A percentile compares a stretch with the other conserved stretches of the same genome.
phyloP scores from a whole-genome alignment of 2,113 vertebrate species.

The Pedionomus torquatus region DNA sequence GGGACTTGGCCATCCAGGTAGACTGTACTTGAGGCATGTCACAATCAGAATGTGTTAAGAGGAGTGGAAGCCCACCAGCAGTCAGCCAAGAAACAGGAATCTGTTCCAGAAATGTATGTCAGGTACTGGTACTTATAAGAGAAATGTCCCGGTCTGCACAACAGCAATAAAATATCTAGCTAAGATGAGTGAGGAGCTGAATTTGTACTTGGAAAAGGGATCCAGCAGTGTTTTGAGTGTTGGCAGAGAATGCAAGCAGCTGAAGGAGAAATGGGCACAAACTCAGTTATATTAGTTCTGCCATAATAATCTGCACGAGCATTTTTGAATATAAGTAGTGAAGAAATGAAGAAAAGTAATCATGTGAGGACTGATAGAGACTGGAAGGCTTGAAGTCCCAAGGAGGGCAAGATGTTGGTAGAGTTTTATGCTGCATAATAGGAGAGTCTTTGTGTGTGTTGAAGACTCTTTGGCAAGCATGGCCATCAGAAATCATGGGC shows the following conservation, averaged over 20 bases:
- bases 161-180: neutral
- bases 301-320: neutral
- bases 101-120: neutral
- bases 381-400: neutral
- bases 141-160: neutral
- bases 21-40: neutral
- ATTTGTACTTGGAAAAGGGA: neutral
- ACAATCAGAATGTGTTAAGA: neutral
- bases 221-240: neutral
- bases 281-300: neutral
- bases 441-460: neutral
- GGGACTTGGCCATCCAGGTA: neutral
- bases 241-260: neutral
- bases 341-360: neutral
- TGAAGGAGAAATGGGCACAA: neutral
- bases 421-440: neutral
- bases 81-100: neutral
- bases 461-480: neutral
- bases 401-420: neutral
- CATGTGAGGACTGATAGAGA: neutral
- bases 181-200: neutral
- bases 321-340: neutral
- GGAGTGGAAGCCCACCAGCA: neutral
- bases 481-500: neutral
- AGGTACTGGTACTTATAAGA: neutral